Evolutionary conservation across 2,113 vertebrate genomes (phyloP).

Genomic region (Oryzias javanicus): DNA sequence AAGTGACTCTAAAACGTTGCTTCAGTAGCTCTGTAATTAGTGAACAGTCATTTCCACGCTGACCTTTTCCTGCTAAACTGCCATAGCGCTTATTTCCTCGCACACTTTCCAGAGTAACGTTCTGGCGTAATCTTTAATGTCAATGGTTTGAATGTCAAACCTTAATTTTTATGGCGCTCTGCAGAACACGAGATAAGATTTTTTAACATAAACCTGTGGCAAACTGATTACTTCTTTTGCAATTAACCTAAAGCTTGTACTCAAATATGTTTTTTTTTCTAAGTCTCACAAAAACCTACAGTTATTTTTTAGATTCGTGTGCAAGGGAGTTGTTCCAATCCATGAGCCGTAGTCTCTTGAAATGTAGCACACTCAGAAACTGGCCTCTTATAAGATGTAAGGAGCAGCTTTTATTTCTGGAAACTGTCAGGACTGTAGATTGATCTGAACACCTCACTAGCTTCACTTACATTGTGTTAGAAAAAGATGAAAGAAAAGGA

Average conservation of each 20-base stretch:
- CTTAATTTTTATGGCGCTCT: slow-evolving; percentile 17
- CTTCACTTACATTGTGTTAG: slow-evolving; percentile 30
- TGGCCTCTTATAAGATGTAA: slow-evolving; percentile 18
- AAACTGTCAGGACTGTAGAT: slow-evolving; percentile 45
- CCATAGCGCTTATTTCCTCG: slow-evolving; percentile 52
- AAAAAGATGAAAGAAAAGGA: slow-evolving; percentile 24
- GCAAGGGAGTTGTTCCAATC: not conserved
- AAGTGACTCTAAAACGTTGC: slow-evolving; percentile 52
- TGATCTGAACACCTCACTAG: slow-evolving; percentile 32
- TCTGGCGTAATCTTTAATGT: slow-evolving; percentile 62
- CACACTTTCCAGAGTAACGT: slow-evolving; percentile 40
- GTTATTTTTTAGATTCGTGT: not conserved
- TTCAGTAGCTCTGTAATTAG: slow-evolving; percentile 51
- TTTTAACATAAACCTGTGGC: slow-evolving; percentile 11
- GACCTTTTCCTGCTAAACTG: slow-evolving; percentile 61
- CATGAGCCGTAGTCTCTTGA: slow-evolving; percentile 1
- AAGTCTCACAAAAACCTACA: not conserved
- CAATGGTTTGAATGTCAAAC: slow-evolving; percentile 60
- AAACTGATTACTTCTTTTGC: slow-evolving; percentile 14
- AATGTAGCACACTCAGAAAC: slow-evolving; percentile 16
- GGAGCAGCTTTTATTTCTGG: slow-evolving; percentile 35
- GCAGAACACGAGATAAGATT: slow-evolving; percentile 13
- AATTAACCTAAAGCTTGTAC: not conserved
- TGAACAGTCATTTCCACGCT: slow-evolving; percentile 58
- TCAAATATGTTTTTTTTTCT: not conserved